Evolutionary conservation across 2,113 vertebrate species (phyloP), one percentile per base, ranked within the genome.

Genomic region (Pollimyrus isidori): DNA sequence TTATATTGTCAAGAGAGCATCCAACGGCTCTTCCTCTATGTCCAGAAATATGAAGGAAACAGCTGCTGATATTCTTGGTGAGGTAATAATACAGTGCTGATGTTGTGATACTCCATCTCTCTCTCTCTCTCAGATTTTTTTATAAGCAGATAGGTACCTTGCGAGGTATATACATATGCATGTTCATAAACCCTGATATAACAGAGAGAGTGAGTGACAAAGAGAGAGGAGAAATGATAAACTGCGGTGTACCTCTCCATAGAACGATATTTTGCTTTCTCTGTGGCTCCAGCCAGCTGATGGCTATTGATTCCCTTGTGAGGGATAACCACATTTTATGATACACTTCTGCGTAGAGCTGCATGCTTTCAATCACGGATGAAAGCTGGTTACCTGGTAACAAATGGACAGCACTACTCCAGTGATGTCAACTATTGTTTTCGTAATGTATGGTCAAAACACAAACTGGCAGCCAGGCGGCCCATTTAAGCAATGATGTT

Each of bases 341-440:
- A 95, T 95, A 95, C 96, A 95, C 91, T 97, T 93, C 90, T 91
- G 92, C 92, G 93, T 95, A 87, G 85, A 95, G 93, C 94, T 93
- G 58, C 92, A 92, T 95, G 92, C 92, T 95, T 93, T 95, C 96
- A 94, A 92, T 95, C 94, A 95, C 92, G 90, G 92, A 92, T 93
- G 94, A 94, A 91, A 95, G 93, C 93, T 93, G 91, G 93, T 96
- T 96, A 95, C 94, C 94, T 94, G 95, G 95, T 96, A 95, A 95
- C 94, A 95, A 96, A 96, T 94, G 93, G 94, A 91, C 93, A 92
- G 88, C 45, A 85, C 93, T 94, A 92, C 93, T 95, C 93, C 94
- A 94, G 95, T 95, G 94, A 96, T 95, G 95, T 95, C 95, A 94
- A 93, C 92, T 94, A 94, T 93, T 93, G 96, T 96, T 94, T 95